Percentiles rank a stretch among this genome's conserved stretches.
Conservation (phyloP, 2,113 vertebrate species). For the Castor canadensis region DNA sequence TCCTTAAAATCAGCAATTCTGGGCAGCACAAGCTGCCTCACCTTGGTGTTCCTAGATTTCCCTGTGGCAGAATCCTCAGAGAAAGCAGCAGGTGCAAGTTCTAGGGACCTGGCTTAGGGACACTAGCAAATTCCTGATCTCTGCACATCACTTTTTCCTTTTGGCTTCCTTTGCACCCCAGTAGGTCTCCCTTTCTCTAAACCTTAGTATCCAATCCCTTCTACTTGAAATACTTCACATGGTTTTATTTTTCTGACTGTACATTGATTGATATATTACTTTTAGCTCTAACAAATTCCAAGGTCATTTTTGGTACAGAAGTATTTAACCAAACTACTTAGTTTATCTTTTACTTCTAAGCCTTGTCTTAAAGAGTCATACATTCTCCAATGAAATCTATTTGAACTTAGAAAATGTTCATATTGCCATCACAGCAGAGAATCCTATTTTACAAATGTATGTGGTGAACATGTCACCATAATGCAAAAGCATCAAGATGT, state of each 20-base stretch:
- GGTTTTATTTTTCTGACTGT: neutral
- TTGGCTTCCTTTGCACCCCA: neutral
- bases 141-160: neutral
- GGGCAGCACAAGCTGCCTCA: fast-evolving
- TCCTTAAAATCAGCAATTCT: too few relatives aligned
- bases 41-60: fast-evolving
- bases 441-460: neutral
- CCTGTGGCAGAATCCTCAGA: neutral
- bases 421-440: neutral
- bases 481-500: neutral
- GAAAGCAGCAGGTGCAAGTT: neutral
- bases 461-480: neutral
- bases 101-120: neutral
- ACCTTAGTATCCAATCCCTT: neutral
- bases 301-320: neutral
- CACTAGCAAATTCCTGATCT: neutral
- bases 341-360: neutral
- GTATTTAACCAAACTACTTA: neutral
- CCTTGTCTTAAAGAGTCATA: neutral
- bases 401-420: neutral
- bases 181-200: neutral
- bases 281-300: neutral
- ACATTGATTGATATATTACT: neutral
- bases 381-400: neutral
- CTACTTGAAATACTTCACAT: neutral